Evolutionary conservation across 2,888 invertebrate genomes (phyloP), one percentile per base, ranked within the genome.

Genomic region (Apamea epomidion): DNA sequence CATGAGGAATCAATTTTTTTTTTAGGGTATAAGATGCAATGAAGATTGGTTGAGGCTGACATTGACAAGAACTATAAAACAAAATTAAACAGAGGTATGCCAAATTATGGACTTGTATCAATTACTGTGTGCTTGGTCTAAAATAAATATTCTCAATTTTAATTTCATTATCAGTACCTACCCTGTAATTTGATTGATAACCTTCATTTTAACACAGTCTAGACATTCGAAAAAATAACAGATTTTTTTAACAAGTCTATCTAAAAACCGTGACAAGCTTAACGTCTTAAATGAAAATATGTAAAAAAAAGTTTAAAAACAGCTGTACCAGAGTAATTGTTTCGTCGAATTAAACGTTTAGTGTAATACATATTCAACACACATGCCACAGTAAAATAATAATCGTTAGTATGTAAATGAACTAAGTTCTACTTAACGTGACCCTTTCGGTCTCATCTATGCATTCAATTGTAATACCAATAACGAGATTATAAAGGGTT

Each of bases 341-440:
- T 86, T 78, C 82, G 74, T 82, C 74, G 83, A 87, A 87, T 80
- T 51, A 72, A 86, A 72, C 77, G 73, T 54, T 86, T 83, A 78
- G 18, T 48, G 58, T 74, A 76, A 73, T 83, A 78, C 54, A 14
- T 81, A 88, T 88, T 85, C 86, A 78, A 81, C 82, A 78, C 85
- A 82, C 83, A 83, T 76, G 51, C 68, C 65, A 14, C 60, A 42
- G 74, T 82, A 76, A 80, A 88, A 82, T 82, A 86, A 85, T 83
- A 83, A 83, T 87, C 83, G 78, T 89, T 88, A 82, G 77, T 85
- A 89, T 89, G 88, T 82, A 86, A 89, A 89, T 88, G 16, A 82
- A 83, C 37, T 58, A 45, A 79, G 76, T 79, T 84, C 71, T 70
- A 80, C 45, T 82, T 80, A 84, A 80, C 68, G 67, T 80, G 77